These are phyloP conservation scores for Adelges cooleyi DNA, from an alignment of 1,140 invertebrate species.

Conservation along the genomic window DNA sequence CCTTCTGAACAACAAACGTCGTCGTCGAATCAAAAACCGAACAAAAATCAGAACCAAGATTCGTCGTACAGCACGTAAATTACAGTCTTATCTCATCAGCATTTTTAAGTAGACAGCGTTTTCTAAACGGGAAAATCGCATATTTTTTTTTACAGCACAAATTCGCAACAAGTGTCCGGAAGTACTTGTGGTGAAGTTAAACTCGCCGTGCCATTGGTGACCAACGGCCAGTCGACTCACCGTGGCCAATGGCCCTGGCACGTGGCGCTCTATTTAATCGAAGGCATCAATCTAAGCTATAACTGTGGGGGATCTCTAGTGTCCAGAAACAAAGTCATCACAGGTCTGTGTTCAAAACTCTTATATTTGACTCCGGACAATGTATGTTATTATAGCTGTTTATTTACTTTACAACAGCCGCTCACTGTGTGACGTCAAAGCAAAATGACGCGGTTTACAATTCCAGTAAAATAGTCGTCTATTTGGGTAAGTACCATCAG, in stretches of 20 bases:
- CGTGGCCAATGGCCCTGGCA: constrained; percentile 48
- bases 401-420: constrained; percentile 33
- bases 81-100: no score
- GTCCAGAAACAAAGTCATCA: constrained; percentile 33
- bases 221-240: constrained; percentile 42
- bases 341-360: constrained; percentile 32
- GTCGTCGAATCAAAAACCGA: not conserved
- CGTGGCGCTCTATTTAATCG: constrained; percentile 43
- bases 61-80: no score
- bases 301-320: constrained; percentile 37
- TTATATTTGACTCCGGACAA: not conserved
- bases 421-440: constrained; percentile 36
- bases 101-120: no score
- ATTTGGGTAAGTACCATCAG: constrained; percentile 35
- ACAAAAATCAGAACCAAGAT: not conserved
- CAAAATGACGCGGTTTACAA: constrained; percentile 23
- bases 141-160: not conserved
- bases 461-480: constrained; percentile 33
- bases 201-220: constrained; percentile 39
- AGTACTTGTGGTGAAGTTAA: constrained; percentile 28
- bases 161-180: not conserved
- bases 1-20: not conserved
- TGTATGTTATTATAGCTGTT: no score
- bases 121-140: no score
- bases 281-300: constrained; percentile 37